Evolutionary conservation across 2,113 vertebrate species (phyloP), one percentile per base, ranked within the genome.

Genomic region (Chrysemys picta): DNA sequence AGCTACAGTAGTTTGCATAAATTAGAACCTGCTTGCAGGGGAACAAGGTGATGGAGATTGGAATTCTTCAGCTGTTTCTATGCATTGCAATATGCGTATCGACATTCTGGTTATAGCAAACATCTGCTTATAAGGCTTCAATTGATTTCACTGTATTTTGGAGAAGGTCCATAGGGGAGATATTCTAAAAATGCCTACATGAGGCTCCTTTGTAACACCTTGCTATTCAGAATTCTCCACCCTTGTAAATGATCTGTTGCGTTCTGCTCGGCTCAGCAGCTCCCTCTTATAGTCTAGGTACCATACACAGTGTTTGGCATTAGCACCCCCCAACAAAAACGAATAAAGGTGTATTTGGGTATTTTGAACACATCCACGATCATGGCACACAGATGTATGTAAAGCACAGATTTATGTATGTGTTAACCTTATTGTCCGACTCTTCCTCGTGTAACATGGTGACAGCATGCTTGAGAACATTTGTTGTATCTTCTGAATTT

Each of bases 161-260:
- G 81, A 49, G 80, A 12, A 13, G 3, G 25, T 22, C n/a, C 59
- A 49, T 42, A 35, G 42, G 38, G 72, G 31, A 50, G 0, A 42
- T 76, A 0, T 0, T 89, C n/a, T 45, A 47, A 14, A 90, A 10
- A 3, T 8, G 13, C 25, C 14, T 62, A 11, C 45, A 9, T 24
- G 69, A 54, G 35, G 35, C 65, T n/a, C 17, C 35, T n/a, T 19
- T n/a, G 65, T 69, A n/a, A 69, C 16, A 19, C 16, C 35, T 69
- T 69, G 7, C 65, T n/a, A 9, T 29, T 29, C 57, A 59, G 25
- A 59, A 59, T 29, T 29, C 12, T 59, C 31, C 87, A 3, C 2
- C 2, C 75, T 84, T 31, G 12, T 0, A 0, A 69, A 31, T 45
- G 38, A 85, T 78, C 35, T 29, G 0, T 59, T 0, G 0, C 29